Evolutionary conservation across 2,797 vertebrate genomes (phyloP).

Genomic region (Epinephelus coioides): DNA sequence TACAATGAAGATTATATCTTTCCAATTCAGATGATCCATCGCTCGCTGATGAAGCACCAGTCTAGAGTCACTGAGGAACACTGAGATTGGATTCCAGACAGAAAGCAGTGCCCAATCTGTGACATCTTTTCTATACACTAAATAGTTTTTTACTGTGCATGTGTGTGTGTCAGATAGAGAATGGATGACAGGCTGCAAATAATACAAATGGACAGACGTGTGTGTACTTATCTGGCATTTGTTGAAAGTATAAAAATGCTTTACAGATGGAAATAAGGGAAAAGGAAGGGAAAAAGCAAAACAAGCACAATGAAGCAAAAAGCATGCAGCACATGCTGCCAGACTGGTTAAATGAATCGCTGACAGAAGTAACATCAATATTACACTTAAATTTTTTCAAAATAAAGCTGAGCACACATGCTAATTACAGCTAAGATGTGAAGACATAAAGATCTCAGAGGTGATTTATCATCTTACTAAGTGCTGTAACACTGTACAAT

Average conservation of each 20-base stretch:
- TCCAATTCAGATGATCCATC: neutral
- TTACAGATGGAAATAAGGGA: neutral
- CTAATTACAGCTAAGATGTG: conserved; percentile 31
- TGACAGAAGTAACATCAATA: neutral
- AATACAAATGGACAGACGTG: neutral
- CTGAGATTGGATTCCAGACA: neutral
- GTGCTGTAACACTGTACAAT: conserved; percentile 11
- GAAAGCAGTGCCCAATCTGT: neutral
- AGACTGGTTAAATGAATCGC: conserved; percentile 13
- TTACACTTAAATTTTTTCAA: conserved; percentile 1
- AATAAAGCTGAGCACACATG: neutral
- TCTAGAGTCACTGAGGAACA: neutral
- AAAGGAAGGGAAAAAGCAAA: neutral
- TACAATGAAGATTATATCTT: neutral
- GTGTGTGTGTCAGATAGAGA: neutral
- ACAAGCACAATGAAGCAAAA: neutral
- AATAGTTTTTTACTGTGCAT: neutral
- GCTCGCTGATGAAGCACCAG: neutral
- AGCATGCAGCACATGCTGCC: neutral
- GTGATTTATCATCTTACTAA: conserved; percentile 40
- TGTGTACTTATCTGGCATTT: neutral
- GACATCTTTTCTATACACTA: neutral
- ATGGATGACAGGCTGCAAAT: neutral
- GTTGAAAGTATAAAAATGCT: neutral
- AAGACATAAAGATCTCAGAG: conserved; percentile 3